Evolutionary conservation across 2,113 vertebrate genomes (phyloP).

Genomic region (Cyanoramphus novaezelandiae): DNA sequence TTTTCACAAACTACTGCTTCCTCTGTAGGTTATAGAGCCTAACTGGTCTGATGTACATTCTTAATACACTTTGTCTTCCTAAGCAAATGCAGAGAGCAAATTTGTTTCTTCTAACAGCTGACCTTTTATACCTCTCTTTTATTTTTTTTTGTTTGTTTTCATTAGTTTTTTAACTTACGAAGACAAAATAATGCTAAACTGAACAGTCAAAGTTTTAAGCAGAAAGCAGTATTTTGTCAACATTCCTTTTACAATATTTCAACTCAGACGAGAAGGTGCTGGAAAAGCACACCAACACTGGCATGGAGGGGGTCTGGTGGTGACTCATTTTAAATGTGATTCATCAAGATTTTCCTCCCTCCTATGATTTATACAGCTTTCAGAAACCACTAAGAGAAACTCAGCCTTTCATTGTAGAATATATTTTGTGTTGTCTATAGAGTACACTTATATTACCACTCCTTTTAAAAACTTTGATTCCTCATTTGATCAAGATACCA

Average conservation of each 20-base stretch:
- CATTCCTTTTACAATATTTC: not conserved
- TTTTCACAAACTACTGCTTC: not conserved
- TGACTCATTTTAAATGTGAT: conserved; percentile 15
- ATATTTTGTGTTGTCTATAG: not conserved
- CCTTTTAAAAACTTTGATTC: not conserved
- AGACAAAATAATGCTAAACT: not conserved
- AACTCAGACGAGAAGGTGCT: not conserved
- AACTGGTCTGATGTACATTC: not conserved
- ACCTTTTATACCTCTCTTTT: not conserved
- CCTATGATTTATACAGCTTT: conserved; percentile 27
- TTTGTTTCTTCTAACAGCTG: not conserved
- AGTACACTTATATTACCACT: not conserved
- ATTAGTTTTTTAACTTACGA: not conserved
- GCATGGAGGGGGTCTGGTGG: not conserved
- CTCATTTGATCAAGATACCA: conserved; percentile 29
- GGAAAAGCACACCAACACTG: not conserved
- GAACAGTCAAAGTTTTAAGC: not conserved
- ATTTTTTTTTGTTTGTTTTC: not conserved
- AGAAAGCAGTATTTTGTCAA: not conserved
- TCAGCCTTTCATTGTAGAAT: not conserved
- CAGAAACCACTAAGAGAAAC: conserved; percentile 31
- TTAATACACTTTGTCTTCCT: not conserved
- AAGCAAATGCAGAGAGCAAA: not conserved
- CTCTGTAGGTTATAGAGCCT: not conserved
- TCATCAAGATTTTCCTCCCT: not conserved